Percentiles rank a stretch among this genome's conserved stretches.
These are phyloP conservation scores for Ceratoteleas bidentatus DNA, from an alignment of 1,140 invertebrate genomes.

Conservation along the genomic window DNA sequence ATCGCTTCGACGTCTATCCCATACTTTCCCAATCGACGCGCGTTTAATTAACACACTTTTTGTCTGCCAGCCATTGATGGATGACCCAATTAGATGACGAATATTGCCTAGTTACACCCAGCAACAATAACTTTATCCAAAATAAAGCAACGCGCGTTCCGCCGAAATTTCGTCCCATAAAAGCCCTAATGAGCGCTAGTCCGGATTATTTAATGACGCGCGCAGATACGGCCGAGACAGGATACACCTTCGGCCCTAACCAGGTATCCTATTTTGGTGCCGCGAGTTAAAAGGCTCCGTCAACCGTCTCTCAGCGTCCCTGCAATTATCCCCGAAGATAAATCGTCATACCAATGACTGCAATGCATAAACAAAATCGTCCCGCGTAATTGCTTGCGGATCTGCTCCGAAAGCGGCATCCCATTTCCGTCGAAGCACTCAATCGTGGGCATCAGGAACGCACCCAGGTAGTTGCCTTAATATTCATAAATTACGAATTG, in stretches of 20 bases:
- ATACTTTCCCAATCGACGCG: constrained; percentile 1
- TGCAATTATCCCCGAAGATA: constrained; percentile 50
- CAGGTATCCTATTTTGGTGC: constrained; percentile 42
- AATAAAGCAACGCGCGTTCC: constrained; percentile 29
- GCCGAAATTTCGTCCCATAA: constrained; percentile 74
- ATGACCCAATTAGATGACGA: constrained; percentile 51
- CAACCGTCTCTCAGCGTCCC: constrained; percentile 25
- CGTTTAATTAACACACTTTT: constrained; percentile 36
- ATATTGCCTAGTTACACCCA: constrained; percentile 16
- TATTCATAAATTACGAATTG: background rate
- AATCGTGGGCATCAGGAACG: background rate
- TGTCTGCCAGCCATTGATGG: constrained; percentile 26
- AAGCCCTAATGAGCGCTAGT: constrained; percentile 76
- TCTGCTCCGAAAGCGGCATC: background rate
- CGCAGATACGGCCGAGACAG: too few species aligned
- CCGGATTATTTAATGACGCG: constrained; percentile 76
- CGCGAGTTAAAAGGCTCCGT: constrained; percentile 44
- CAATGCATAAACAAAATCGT: constrained; percentile 23
- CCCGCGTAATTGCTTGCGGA: constrained; percentile 5
- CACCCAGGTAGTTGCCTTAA: background rate
- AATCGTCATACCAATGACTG: constrained; percentile 26
- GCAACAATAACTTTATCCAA: constrained; percentile 43
- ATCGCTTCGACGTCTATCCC: background rate
- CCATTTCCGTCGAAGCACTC: background rate
- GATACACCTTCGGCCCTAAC: constrained; percentile 25